These are phyloP conservation scores for Lamellibrachia columna DNA, from an alignment of 2,888 invertebrate genomes.

Conservation along the genomic window DNA sequence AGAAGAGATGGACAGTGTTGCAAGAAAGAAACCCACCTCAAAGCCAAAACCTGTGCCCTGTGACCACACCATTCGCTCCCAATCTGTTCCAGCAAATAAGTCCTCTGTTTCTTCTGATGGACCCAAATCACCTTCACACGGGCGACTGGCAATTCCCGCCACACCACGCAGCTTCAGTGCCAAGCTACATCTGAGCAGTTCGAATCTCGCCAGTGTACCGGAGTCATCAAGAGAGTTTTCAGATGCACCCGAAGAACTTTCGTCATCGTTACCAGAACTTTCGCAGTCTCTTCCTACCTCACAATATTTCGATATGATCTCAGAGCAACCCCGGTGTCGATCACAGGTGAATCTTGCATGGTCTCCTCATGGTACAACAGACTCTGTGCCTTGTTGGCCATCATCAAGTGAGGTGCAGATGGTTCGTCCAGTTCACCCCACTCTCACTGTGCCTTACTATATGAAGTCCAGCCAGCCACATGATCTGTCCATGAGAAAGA, in stretches of 20 bases:
- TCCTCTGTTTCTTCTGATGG: neutral
- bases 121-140: neutral
- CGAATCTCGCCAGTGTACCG: constrained; percentile 30
- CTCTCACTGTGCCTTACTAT: neutral
- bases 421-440: neutral
- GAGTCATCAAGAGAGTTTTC: constrained; percentile 24
- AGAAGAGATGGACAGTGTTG: neutral
- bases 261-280: neutral
- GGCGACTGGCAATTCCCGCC: neutral
- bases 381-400: neutral
- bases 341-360: neutral
- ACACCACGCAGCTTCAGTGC: constrained; percentile 18
- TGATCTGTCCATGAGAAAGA: neutral
- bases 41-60: neutral
- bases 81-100: neutral
- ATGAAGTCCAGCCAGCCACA: neutral
- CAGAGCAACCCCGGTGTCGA: neutral
- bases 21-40: neutral
- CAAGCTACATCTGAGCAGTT: constrained; percentile 23
- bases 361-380: neutral
- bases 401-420: neutral
- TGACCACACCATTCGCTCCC: neutral
- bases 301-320: neutral
- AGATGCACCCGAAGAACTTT: neutral
- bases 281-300: constrained; percentile 12